These are phyloP conservation scores for Eupithecia pulchellata DNA, from an alignment of 2,888 invertebrate species.

Conservation along the genomic window DNA sequence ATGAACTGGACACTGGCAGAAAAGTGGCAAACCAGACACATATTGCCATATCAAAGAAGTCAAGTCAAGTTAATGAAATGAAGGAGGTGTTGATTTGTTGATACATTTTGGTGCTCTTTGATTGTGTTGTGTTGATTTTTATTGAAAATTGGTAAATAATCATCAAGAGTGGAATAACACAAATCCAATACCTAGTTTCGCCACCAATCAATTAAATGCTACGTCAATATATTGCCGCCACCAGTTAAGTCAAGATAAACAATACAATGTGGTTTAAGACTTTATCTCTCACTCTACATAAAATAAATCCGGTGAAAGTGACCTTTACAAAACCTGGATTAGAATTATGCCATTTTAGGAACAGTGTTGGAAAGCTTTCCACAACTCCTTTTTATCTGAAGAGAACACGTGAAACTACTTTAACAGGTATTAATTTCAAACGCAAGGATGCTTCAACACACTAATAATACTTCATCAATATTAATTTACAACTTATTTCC, in stretches of 20 bases:
- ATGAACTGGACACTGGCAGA: too few species aligned
- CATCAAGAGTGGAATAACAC: not conserved
- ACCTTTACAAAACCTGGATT: slow-evolving; percentile 4
- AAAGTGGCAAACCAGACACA: too few species aligned
- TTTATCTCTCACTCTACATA: slow-evolving; percentile 10
- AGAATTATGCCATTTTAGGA: slow-evolving; percentile 1
- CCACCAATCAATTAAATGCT: not conserved
- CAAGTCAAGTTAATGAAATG: too few species aligned
- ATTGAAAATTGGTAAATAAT: too few species aligned
- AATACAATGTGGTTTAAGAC: slow-evolving; percentile 17
- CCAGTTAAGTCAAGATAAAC: not conserved
- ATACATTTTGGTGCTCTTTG: too few species aligned
- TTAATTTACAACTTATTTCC: slow-evolving; percentile 34
- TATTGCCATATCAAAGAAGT: too few species aligned
- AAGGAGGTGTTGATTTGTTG: too few species aligned
- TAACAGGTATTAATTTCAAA: slow-evolving; percentile 12
- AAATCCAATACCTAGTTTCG: not conserved
- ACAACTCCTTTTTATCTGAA: slow-evolving; percentile 18
- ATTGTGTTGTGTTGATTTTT: too few species aligned
- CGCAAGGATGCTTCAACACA: not conserved
- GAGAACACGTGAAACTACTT: not conserved
- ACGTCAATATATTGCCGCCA: not conserved
- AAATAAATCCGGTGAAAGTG: slow-evolving; percentile 15
- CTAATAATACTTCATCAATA: not conserved
- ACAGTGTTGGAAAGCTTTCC: slow-evolving; percentile 7